Percentiles rank a stretch among this genome's conserved stretches.
Conservation (phyloP, 2,797 vertebrate genomes). For the Dromococcyx pavoninus region DNA sequence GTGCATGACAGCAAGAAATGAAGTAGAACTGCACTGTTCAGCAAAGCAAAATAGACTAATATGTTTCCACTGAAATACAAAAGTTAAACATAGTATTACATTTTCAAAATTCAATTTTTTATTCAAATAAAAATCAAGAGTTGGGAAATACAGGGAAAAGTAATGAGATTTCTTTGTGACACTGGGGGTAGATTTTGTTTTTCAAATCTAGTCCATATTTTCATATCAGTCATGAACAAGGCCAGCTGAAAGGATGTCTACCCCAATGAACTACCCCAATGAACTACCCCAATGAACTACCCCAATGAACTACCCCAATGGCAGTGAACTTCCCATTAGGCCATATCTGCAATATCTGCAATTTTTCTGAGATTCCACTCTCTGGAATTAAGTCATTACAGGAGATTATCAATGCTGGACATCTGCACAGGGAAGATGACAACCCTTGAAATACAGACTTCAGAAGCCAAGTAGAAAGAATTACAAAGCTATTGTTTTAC, state of each 20-base stretch:
- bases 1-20: not conserved
- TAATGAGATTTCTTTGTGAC: not conserved
- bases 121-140: not conserved
- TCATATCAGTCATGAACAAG: not conserved
- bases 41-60: not conserved
- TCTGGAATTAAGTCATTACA: not conserved
- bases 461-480: not conserved
- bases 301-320: not conserved
- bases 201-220: not conserved
- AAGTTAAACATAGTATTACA: not conserved
- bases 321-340: not conserved
- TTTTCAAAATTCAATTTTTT: not conserved
- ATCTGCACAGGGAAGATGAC: not conserved
- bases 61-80: not conserved
- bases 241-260: not conserved
- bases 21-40: not conserved
- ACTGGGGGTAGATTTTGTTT: not conserved
- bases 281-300: too few relatives aligned
- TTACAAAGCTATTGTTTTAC: not conserved
- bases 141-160: not conserved
- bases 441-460: not conserved
- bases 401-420: not conserved
- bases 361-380: not conserved
- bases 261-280: too few relatives aligned
- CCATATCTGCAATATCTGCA: not conserved